phyloP scores from a whole-genome alignment of 1,140 invertebrate genomes.

The Euura lappo region DNA sequence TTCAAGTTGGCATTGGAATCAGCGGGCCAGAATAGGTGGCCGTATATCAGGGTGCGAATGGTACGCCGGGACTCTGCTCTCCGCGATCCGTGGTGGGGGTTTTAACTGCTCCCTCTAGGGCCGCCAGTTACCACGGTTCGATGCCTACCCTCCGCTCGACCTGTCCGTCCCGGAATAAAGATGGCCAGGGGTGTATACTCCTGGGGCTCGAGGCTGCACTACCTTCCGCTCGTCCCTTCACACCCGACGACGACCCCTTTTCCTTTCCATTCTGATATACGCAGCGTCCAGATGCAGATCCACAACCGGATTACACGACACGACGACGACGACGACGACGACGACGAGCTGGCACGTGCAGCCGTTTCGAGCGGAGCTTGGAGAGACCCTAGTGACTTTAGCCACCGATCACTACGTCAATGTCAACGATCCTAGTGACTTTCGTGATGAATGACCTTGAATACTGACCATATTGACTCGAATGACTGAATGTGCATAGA shows the following conservation, averaged over 20 bases:
- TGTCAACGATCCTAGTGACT: too few species aligned
- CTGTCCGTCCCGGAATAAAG: constrained; percentile 57
- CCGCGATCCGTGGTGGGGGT: constrained; percentile 36
- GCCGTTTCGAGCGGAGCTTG: too few species aligned
- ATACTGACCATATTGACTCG: too few species aligned
- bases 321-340: too few species aligned
- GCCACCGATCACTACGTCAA: too few species aligned
- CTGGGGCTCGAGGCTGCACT: constrained; percentile 33
- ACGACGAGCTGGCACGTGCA: too few species aligned
- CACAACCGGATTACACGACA: too few species aligned
- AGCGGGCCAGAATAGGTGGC: constrained; percentile 40
- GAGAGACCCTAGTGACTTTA: too few species aligned
- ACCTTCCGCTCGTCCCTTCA: not conserved
- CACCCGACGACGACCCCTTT: not conserved
- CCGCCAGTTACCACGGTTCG: constrained; percentile 60
- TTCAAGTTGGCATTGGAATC: constrained; percentile 41
- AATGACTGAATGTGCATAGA: too few species aligned
- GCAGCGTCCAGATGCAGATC: not conserved
- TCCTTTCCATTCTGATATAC: not conserved
- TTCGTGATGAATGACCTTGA: too few species aligned
- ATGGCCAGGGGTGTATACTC: constrained; percentile 48
- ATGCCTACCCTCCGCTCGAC: constrained; percentile 57
- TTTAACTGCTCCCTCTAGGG: constrained; percentile 61
- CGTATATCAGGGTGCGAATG: constrained; percentile 51
- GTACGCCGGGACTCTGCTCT: constrained; percentile 37